Evolutionary conservation across 2,113 vertebrate species (phyloP).

Genomic region (Malurus melanocephalus): DNA sequence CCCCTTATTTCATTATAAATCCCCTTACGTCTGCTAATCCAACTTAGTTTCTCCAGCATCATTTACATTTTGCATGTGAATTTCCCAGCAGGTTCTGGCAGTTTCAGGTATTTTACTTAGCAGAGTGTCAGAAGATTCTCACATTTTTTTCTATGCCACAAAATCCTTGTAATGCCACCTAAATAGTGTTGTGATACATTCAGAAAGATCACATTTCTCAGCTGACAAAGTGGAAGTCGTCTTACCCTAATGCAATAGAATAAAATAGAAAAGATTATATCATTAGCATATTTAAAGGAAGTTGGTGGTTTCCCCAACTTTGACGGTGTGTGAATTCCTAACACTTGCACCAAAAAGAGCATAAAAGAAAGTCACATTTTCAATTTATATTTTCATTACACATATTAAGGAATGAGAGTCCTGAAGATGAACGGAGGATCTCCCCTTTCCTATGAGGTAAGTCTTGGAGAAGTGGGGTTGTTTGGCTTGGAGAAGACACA

Average conservation of each 20-base stretch:
- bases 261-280: background rate
- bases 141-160: background rate
- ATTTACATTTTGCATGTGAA: constrained; percentile 51
- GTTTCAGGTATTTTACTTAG: constrained; percentile 16
- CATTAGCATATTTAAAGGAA: background rate
- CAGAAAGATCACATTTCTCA: background rate
- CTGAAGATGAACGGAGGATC: background rate
- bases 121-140: background rate
- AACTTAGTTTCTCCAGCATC: constrained; percentile 27
- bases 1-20: constrained; percentile 61
- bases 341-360: background rate
- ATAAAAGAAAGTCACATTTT: background rate
- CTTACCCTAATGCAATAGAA: background rate
- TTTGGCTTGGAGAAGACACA: background rate
- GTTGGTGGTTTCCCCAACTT: background rate
- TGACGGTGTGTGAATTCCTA: background rate
- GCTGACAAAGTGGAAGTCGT: background rate
- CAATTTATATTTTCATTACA: background rate
- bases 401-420: background rate
- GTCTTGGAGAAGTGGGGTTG: accelerated
- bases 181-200: background rate
- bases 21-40: constrained; percentile 51
- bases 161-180: constrained; percentile 17
- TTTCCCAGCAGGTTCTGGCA: constrained; percentile 50
- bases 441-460: accelerated